Conservation (phyloP, 2,888 invertebrate species). For the Syrphus vitripennis region DNA sequence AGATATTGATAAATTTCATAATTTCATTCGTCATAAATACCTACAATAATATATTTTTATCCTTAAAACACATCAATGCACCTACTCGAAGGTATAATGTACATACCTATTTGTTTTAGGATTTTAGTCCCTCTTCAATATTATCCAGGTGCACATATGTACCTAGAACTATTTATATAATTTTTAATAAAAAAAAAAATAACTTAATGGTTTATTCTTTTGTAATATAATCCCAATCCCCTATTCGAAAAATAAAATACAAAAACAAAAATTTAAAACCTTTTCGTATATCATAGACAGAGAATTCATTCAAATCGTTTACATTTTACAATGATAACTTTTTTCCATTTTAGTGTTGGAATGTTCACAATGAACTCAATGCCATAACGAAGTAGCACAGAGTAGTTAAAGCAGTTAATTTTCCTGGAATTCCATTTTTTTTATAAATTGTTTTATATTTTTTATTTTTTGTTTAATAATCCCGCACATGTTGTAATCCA, state of each 20-base stretch:
- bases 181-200: too few species aligned
- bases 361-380: constrained; percentile 12
- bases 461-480: constrained; percentile 5
- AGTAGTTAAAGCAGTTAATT: constrained; percentile 18
- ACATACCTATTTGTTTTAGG: background rate
- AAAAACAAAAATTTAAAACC: background rate
- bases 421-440: constrained; percentile 2
- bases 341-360: background rate
- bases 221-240: background rate
- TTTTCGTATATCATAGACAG: background rate
- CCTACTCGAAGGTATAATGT: too few species aligned
- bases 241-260: background rate
- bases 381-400: background rate
- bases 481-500: constrained; percentile 12
- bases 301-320: background rate
- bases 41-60: background rate
- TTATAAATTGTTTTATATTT: too few species aligned
- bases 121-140: background rate
- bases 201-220: background rate
- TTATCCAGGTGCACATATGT: too few species aligned
- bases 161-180: too few species aligned
- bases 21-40: background rate
- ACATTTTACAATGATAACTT: background rate
- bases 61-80: background rate
- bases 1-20: too few species aligned